A percentile compares a stretch with the other conserved stretches of the same genome.
Conservation (phyloP, 2,797 vertebrate species). For the Siniperca obscura region DNA sequence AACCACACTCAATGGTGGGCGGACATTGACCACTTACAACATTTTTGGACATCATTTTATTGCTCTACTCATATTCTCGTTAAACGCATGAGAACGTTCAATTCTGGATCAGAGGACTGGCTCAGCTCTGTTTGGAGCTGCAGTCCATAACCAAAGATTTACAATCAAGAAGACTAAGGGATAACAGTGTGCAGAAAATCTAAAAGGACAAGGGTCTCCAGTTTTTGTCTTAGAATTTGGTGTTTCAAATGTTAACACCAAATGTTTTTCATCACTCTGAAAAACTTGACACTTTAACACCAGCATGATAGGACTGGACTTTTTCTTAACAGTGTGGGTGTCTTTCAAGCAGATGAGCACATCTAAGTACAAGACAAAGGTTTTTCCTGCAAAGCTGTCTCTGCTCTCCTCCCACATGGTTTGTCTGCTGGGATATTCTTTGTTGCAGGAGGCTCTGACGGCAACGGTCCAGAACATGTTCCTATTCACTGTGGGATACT, state of each 20-base stretch:
- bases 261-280: too few species aligned
- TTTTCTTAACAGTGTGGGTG: conserved; percentile 34
- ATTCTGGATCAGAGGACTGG: background rate
- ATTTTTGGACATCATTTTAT: background rate
- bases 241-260: background rate
- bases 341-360: conserved; percentile 40
- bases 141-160: conserved; percentile 11
- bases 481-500: conserved; percentile 21
- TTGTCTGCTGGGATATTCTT: conserved; percentile 53
- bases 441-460: conserved; percentile 41
- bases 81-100: background rate
- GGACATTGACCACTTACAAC: too few species aligned
- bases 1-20: too few species aligned
- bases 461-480: conserved; percentile 42
- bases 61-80: conserved; percentile 23
- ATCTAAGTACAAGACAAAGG: conserved; percentile 45
- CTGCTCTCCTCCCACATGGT: conserved; percentile 57
- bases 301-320: conserved; percentile 6
- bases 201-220: background rate
- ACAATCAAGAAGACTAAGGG: background rate
- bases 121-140: background rate
- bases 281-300: background rate
- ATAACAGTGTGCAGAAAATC: conserved; percentile 1
- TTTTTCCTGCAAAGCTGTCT: conserved; percentile 39
- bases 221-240: background rate